Evolutionary conservation across 2,113 vertebrate genomes (phyloP).

Genomic region (Aspidoscelis tigris): DNA sequence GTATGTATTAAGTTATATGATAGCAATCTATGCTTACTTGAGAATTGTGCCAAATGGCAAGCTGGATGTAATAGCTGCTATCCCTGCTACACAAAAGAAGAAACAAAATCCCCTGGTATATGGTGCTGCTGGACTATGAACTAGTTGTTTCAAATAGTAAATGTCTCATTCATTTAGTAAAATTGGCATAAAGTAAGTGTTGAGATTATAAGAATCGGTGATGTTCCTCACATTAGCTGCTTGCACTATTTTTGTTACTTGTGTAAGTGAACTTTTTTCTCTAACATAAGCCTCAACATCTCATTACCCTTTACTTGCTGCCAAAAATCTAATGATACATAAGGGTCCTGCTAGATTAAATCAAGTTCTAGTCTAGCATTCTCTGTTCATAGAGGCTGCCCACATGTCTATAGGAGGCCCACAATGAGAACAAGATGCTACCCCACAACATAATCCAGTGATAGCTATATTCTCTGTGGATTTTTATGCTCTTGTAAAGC

Average conservation of each 20-base stretch:
- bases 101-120: background rate
- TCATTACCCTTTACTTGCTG: background rate
- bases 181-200: background rate
- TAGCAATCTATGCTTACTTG: background rate
- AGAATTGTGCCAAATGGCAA: background rate
- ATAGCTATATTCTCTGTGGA: too few species aligned
- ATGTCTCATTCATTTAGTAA: background rate
- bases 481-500: too few species aligned
- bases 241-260: background rate
- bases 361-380: too few species aligned
- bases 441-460: too few species aligned
- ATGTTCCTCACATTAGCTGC: background rate
- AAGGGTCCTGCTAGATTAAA: too few species aligned
- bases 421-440: too few species aligned
- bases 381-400: too few species aligned
- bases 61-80: background rate
- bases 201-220: background rate
- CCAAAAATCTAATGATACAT: too few species aligned
- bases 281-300: background rate
- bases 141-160: background rate
- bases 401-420: too few species aligned
- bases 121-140: background rate
- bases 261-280: background rate
- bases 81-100: background rate
- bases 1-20: constrained; percentile 62